phyloP scores from a whole-genome alignment of 2,888 invertebrate genomes.

The Andrena camellia region DNA sequence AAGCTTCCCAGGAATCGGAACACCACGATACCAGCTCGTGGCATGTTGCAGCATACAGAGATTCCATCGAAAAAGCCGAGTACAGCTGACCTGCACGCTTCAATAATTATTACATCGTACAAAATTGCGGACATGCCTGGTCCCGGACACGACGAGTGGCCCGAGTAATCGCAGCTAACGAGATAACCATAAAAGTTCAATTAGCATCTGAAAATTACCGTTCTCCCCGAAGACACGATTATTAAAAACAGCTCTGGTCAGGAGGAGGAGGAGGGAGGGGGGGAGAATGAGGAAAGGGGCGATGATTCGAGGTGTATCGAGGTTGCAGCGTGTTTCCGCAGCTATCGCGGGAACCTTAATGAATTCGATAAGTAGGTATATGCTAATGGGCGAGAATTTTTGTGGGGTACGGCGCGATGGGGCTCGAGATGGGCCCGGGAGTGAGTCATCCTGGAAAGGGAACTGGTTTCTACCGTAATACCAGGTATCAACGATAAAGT shows the following conservation, averaged over 20 bases:
- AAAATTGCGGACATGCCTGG: constrained; percentile 6
- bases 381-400: constrained; percentile 65
- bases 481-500: constrained; percentile 67
- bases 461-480: constrained; percentile 75
- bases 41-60: neutral
- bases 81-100: neutral
- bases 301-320: neutral
- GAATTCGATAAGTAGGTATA: constrained; percentile 73
- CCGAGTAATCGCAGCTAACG: constrained; percentile 32
- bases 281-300: neutral
- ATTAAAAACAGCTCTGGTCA: constrained; percentile 20
- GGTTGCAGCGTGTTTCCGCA: constrained; percentile 55
- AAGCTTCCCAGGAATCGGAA: neutral
- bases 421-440: constrained; percentile 50
- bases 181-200: constrained; percentile 53
- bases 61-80: neutral
- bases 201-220: constrained; percentile 34
- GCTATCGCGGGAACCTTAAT: constrained; percentile 64
- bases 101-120: constrained; percentile 12
- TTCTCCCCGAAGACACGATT: neutral
- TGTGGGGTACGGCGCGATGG: constrained; percentile 23
- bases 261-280: neutral
- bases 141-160: neutral
- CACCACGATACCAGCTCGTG: neutral
- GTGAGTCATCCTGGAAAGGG: constrained; percentile 68